Conservation (phyloP, 2,113 vertebrate species). For the Gasterosteus aculeatus region DNA sequence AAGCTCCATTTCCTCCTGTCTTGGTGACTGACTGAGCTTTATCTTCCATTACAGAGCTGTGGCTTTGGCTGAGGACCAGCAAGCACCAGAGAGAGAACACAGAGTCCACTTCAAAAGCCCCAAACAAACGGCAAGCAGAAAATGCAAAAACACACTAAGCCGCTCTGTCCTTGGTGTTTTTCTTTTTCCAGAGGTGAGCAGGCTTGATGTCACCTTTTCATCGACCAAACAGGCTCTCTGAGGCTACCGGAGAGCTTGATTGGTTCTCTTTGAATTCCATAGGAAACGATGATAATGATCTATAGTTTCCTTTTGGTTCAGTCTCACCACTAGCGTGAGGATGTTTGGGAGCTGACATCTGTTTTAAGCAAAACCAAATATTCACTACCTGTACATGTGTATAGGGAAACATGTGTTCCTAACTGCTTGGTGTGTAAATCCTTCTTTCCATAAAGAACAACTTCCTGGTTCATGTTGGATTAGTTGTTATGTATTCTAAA, state of each 20-base stretch:
- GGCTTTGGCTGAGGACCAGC: slow-evolving; percentile 58
- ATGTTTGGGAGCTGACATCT: background rate
- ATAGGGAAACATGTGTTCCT: background rate
- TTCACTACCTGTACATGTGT: background rate
- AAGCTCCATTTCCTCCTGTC: slow-evolving; percentile 68
- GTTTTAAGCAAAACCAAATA: background rate
- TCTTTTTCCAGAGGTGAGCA: slow-evolving; percentile 35
- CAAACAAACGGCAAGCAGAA: background rate
- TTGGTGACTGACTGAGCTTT: slow-evolving; percentile 50
- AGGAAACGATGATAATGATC: slow-evolving; percentile 34
- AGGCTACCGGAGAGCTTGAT: slow-evolving; percentile 4
- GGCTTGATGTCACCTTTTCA: too few species aligned
- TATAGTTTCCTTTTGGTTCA: background rate
- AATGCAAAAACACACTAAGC: slow-evolving; percentile 7
- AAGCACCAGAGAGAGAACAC: slow-evolving; percentile 45
- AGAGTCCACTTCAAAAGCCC: slow-evolving; percentile 42
- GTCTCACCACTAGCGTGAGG: background rate
- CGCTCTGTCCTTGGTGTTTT: slow-evolving; percentile 40
- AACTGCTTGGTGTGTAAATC: background rate
- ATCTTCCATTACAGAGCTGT: slow-evolving; percentile 63
- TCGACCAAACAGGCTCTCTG: slow-evolving; percentile 29
- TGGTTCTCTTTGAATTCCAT: slow-evolving; percentile 36
- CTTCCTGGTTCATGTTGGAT: background rate
- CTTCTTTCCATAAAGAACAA: background rate
- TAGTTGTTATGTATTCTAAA: background rate